Percentiles rank a stretch among this genome's conserved stretches.
Conservation (phyloP, 1,140 invertebrate genomes). For the Aphaenogaster rudis region DNA sequence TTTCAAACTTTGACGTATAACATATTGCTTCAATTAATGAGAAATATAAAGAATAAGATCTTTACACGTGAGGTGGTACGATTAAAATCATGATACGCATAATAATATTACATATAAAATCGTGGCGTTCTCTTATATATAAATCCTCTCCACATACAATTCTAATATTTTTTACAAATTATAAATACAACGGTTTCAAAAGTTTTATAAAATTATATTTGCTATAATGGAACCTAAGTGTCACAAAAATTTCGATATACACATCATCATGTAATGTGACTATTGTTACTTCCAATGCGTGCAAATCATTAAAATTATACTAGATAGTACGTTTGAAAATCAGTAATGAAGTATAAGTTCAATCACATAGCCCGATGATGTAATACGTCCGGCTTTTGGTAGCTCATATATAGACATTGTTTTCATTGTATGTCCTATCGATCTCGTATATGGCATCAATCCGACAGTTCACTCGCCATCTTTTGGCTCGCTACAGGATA, state of each 20-base stretch:
- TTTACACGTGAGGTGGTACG: too few species aligned
- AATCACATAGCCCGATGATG: background rate
- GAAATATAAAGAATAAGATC: too few species aligned
- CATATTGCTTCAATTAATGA: too few species aligned
- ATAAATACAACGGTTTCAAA: background rate
- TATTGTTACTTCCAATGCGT: background rate
- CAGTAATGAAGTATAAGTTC: background rate
- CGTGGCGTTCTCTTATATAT: background rate
- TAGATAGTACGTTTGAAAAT: background rate
- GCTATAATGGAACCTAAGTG: background rate
- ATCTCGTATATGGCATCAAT: constrained; percentile 6
- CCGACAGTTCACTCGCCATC: background rate
- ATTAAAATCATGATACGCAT: background rate
- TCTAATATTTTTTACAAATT: constrained; percentile 7
- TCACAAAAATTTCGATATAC: background rate
- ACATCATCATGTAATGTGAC: background rate
- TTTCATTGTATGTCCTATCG: background rate
- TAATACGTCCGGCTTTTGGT: background rate
- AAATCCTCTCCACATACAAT: background rate
- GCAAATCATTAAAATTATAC: background rate
- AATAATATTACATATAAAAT: background rate
- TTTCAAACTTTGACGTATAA: background rate
- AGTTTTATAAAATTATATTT: background rate
- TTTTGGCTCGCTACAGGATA: constrained; percentile 44
- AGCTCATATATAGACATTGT: background rate